Evolutionary conservation across 2,888 invertebrate species (phyloP).

Genomic region (Drosophila nr. fundita): DNA sequence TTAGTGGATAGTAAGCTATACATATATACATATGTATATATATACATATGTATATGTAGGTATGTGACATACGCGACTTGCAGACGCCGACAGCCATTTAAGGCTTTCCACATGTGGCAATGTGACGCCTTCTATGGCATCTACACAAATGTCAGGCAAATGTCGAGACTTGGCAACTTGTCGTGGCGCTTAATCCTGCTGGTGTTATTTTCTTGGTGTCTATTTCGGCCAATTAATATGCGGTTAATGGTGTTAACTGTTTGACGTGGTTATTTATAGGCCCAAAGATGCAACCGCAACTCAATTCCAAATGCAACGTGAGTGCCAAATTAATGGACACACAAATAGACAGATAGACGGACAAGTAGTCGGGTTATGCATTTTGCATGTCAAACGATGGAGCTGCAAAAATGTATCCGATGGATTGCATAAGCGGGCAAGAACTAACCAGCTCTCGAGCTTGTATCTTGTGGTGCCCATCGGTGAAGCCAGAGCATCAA

Average conservation of each 20-base stretch:
- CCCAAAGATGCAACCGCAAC: constrained; percentile 68
- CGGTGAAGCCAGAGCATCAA: constrained; percentile 29
- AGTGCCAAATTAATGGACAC: constrained; percentile 55
- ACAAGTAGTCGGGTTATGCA: constrained; percentile 43
- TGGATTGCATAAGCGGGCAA: constrained; percentile 68
- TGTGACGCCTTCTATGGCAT: constrained; percentile 58
- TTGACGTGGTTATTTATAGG: constrained; percentile 76
- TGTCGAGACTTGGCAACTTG: constrained; percentile 48
- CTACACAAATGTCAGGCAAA: constrained; percentile 70
- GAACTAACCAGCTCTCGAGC: constrained; percentile 14
- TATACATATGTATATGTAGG: not conserved
- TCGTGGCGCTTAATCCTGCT: constrained; percentile 62
- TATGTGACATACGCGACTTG: constrained; percentile 48
- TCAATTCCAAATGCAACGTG: constrained; percentile 51
- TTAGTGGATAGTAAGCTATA: not conserved
- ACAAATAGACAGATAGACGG: constrained; percentile 3
- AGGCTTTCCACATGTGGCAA: constrained; percentile 53
- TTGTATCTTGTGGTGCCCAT: constrained; percentile 22
- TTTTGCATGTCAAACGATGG: constrained; percentile 73
- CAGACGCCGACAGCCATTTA: constrained; percentile 62
- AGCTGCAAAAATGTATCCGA: constrained; percentile 51
- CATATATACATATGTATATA: not conserved
- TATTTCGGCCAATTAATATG: constrained; percentile 81
- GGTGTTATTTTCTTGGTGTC: constrained; percentile 54
- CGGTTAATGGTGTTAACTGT: constrained; percentile 76